Evolutionary conservation across 2,113 vertebrate genomes (phyloP).

Genomic region (Tautogolabrus adspersus): DNA sequence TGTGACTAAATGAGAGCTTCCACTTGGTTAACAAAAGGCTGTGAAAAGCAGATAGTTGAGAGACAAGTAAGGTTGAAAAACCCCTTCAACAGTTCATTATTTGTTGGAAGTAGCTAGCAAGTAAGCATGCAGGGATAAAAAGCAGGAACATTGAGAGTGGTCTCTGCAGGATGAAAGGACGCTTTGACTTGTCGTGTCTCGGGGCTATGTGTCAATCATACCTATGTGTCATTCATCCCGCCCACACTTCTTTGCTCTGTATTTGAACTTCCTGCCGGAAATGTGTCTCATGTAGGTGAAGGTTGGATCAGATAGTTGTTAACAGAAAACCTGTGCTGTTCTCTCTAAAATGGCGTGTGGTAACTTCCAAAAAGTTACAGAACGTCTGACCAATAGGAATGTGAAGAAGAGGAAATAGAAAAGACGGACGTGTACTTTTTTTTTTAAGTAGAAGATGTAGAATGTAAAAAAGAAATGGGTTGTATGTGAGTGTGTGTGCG

Average conservation of each 20-base stretch:
- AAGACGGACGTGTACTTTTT: too few species aligned
- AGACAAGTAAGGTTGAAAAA: constrained; percentile 3
- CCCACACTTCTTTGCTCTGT: constrained; percentile 32
- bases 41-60: constrained; percentile 34
- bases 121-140: constrained; percentile 29
- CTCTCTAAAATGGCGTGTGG: not conserved
- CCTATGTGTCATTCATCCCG: constrained; percentile 35
- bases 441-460: not conserved
- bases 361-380: not conserved
- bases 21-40: constrained; percentile 47
- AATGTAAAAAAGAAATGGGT: not conserved
- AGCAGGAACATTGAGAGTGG: constrained; percentile 10
- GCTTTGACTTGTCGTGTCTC: constrained; percentile 42
- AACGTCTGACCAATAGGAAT: not conserved
- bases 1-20: constrained; percentile 49
- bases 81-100: constrained; percentile 29
- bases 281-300: constrained; percentile 14
- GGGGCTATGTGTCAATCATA: constrained; percentile 68
- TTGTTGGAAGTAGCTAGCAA: constrained; percentile 30
- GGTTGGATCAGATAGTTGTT: constrained; percentile 18
- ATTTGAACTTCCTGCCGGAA: constrained; percentile 29
- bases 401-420: not conserved
- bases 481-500: too few species aligned
- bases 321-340: constrained; percentile 2
- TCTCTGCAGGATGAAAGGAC: constrained; percentile 34